Conservation (phyloP, 1,140 invertebrate species). For the Liolophura sinensis region DNA sequence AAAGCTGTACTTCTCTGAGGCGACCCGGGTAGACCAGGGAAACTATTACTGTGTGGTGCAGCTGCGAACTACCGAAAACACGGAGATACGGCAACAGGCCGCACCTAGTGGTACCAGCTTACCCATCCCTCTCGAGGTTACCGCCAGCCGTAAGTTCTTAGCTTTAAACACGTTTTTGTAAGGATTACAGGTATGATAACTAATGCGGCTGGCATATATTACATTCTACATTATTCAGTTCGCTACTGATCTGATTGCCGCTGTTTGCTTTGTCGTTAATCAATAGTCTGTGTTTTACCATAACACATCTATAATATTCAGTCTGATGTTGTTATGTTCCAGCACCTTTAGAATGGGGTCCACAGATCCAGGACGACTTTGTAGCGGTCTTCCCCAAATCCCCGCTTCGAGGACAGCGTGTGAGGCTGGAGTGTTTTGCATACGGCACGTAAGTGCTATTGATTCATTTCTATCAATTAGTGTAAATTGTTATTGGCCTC, state of each 20-base stretch:
- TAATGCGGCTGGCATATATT: not conserved
- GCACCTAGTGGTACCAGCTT: conserved; percentile 29
- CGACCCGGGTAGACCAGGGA: conserved; percentile 25
- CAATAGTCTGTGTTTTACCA: not conserved
- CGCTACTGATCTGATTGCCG: not conserved
- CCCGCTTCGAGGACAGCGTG: conserved; percentile 85
- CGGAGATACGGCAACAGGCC: conserved; percentile 23
- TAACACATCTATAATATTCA: not conserved
- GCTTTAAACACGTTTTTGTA: not conserved
- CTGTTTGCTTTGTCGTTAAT: conserved; percentile 1
- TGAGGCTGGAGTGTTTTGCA: conserved; percentile 90
- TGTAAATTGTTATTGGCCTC: too few species aligned
- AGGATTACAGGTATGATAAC: not conserved
- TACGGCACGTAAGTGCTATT: conserved; percentile 82
- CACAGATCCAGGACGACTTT: conserved; percentile 82
- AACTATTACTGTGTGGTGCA: conserved; percentile 38
- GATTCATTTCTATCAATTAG: not conserved
- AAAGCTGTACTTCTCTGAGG: conserved; percentile 42
- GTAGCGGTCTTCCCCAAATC: conserved; percentile 93
- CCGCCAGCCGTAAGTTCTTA: conserved; percentile 22
- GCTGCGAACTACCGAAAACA: conserved; percentile 17
- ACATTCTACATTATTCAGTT: not conserved
- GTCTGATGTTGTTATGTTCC: not conserved
- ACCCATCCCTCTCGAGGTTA: conserved; percentile 27
- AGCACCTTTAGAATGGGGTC: conserved; percentile 40